These are phyloP conservation scores for Australoheros facetus DNA, from an alignment of 2,797 vertebrate genomes.

Conservation along the genomic window DNA sequence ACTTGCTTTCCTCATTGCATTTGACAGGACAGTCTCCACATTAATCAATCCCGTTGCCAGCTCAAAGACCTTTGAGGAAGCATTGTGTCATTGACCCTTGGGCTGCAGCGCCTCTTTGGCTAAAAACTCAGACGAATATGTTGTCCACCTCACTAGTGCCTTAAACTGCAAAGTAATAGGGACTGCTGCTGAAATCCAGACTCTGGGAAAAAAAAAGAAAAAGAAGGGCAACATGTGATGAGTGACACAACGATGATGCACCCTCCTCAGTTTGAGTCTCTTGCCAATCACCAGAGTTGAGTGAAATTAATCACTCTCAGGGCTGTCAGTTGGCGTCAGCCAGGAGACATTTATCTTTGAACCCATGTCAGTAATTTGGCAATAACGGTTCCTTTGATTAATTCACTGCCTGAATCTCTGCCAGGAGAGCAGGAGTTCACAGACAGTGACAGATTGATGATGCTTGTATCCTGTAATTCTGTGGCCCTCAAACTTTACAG, in stretches of 20 bases:
- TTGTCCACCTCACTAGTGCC: background rate
- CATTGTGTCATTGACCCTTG: conserved; percentile 54
- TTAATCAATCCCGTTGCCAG: conserved; percentile 75
- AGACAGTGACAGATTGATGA: conserved; percentile 76
- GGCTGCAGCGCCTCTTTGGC: conserved; percentile 37
- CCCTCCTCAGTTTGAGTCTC: conserved; percentile 48
- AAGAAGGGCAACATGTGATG: conserved; percentile 13
- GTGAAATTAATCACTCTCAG: conserved; percentile 71
- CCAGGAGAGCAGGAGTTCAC: conserved; percentile 73
- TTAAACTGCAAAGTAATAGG: background rate
- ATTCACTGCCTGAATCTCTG: conserved; percentile 73
- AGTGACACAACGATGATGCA: conserved; percentile 27
- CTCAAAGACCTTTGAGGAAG: conserved; percentile 63
- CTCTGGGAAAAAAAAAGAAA: background rate
- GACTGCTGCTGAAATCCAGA: conserved; percentile 29
- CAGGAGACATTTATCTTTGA: conserved; percentile 78
- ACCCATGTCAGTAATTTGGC: conserved; percentile 79
- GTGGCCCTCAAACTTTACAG: conserved; percentile 60
- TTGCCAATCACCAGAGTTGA: conserved; percentile 68
- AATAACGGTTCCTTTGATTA: conserved; percentile 79
- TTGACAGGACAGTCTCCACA: conserved; percentile 77
- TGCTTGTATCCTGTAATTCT: conserved; percentile 64
- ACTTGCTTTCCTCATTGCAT: conserved; percentile 71
- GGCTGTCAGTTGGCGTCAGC: conserved; percentile 67
- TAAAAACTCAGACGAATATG: conserved; percentile 45